Evolutionary conservation across 2,888 invertebrate species (phyloP).

Genomic region (Ceriagrion tenellum): DNA sequence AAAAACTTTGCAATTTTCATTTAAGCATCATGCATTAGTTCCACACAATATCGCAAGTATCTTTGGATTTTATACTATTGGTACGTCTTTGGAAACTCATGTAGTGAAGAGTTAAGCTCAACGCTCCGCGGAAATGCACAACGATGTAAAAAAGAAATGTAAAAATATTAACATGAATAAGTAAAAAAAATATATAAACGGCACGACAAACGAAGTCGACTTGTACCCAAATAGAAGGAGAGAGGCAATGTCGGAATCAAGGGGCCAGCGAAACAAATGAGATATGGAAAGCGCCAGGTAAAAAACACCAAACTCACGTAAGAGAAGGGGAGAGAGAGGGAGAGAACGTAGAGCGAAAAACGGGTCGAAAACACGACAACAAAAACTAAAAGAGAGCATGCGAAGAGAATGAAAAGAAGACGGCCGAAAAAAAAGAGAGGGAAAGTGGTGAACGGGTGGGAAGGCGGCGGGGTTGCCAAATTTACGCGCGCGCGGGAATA

Average conservation of each 20-base stretch:
- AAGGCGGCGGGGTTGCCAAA: slow-evolving; percentile 27
- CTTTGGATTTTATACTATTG: too few species aligned
- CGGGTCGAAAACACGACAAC: not conserved
- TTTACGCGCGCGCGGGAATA: not conserved
- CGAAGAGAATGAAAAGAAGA: too few species aligned
- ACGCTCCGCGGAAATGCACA: not conserved
- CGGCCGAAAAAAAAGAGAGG: too few species aligned
- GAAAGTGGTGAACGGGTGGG: not conserved
- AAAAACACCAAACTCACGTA: not conserved
- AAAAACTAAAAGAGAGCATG: too few species aligned
- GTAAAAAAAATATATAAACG: not conserved
- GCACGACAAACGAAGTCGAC: not conserved
- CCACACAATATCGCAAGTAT: too few species aligned
- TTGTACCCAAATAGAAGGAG: slow-evolving; percentile 44
- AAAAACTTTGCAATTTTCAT: too few species aligned
- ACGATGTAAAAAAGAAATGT: not conserved
- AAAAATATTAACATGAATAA: not conserved
- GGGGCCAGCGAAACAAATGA: slow-evolving; percentile 29
- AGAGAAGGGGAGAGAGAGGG: not conserved
- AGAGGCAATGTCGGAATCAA: slow-evolving; percentile 46
- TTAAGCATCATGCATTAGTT: too few species aligned
- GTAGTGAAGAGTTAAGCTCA: too few species aligned
- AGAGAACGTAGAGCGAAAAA: not conserved
- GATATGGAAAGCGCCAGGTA: slow-evolving; percentile 49
- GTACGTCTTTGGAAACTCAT: too few species aligned